Evolutionary conservation across 2,797 vertebrate genomes (phyloP).

Genomic region (Muscicapa comitata): DNA sequence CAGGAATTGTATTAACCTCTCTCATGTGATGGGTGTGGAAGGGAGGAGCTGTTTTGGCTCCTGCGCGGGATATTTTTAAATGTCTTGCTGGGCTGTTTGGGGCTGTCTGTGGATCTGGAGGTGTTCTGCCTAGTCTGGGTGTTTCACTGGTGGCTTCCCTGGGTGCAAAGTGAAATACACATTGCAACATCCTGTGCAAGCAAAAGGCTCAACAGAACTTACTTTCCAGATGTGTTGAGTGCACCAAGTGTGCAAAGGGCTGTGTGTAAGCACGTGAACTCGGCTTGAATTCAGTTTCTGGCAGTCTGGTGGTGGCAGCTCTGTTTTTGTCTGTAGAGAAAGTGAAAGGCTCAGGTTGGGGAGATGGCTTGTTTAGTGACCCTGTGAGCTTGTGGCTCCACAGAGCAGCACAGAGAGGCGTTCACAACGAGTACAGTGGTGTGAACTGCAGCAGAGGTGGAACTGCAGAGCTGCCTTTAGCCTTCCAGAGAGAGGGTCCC

Average conservation of each 20-base stretch:
- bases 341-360: background rate
- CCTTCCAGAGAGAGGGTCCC: background rate
- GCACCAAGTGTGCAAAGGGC: background rate
- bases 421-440: rapidly evolving
- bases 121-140: background rate
- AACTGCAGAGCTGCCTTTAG: background rate
- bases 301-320: background rate
- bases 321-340: background rate
- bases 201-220: background rate
- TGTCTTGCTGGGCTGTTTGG: background rate
- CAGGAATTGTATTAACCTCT: background rate
- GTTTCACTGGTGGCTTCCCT: background rate
- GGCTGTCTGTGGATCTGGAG: background rate
- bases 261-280: background rate
- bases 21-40: background rate
- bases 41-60: background rate
- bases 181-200: rapidly evolving
- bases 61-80: background rate
- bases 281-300: background rate
- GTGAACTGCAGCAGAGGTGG: background rate
- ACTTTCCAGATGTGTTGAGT: background rate
- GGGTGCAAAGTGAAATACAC: background rate
- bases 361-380: background rate
- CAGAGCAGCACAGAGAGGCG: rapidly evolving
- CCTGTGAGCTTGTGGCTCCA: rapidly evolving